Percentiles rank a stretch among this genome's conserved stretches.
Conservation (phyloP, 2,888 invertebrate species). For the Cephus spinipes region DNA sequence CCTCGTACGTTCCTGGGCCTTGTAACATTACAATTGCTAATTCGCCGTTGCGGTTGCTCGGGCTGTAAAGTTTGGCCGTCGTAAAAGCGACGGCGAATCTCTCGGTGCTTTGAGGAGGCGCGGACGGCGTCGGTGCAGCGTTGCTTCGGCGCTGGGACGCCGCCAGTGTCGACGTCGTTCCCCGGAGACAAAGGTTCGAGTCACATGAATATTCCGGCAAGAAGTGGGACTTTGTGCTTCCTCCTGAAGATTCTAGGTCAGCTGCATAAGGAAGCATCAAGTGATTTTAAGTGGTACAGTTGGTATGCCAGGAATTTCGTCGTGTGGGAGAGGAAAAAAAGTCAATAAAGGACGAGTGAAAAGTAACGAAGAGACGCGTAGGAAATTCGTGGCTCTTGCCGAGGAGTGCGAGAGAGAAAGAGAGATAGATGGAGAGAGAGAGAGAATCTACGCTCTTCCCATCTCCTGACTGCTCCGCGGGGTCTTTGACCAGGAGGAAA, state of each 20-base stretch:
- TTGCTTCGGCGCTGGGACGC: no score
- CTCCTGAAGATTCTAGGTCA: no score
- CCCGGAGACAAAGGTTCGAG: no score
- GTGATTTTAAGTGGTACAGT: no score
- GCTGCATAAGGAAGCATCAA: no score
- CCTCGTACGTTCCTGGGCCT: conserved; percentile 43
- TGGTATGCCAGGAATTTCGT: no score
- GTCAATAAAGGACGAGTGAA: conserved; percentile 14
- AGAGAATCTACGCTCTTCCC: no score
- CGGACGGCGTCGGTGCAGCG: no score
- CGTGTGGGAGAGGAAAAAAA: conserved; percentile 9
- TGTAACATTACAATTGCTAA: conserved; percentile 65
- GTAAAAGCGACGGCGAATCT: conserved; percentile 59
- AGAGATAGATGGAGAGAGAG: background rate
- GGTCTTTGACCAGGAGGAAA: conserved; percentile 14
- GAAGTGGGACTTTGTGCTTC: no score
- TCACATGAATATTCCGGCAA: no score
- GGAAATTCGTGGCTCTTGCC: conserved; percentile 16
- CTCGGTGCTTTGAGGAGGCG: conserved; percentile 10
- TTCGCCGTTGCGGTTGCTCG: conserved; percentile 56
- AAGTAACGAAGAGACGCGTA: background rate
- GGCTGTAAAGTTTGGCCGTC: conserved; percentile 59
- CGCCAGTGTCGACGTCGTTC: no score
- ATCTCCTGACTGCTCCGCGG: background rate
- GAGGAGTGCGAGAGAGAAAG: background rate